Base-by-base conservation (phyloP, 2,888 invertebrate genomes). In the Parascotia fuliginaria region DNA sequence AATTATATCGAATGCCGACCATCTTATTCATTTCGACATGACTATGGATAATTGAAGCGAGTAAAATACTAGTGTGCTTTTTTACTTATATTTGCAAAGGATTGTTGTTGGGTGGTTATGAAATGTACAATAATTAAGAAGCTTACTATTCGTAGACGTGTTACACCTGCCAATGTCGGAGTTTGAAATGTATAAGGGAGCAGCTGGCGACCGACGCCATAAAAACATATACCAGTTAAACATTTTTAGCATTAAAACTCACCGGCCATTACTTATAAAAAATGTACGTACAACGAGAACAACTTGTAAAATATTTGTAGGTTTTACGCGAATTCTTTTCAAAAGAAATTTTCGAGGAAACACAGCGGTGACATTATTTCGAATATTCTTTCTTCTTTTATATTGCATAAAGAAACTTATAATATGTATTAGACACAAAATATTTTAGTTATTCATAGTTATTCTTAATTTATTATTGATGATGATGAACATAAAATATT, bases 21-120 rank as follows among this genome's bases (percentile, higher is more conserved):
- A 53, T 51, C 54, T 59, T 65, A 65, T 61, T 68, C 55, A 68
- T 37, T 55, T 55, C 53, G 37, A 33, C 58, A 62, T 55, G 48
- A 53, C 54, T 47, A 34, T 43, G 41, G 32, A 47, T 59, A 58
- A 58, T 54, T 52, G 50, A 31, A 33, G n/a, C 28, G 15, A 33
- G 40, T 43, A 42, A 50, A 54, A 58, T 65, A 52, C 22, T 42
- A 52, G 33, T 36, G 28, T 19, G 15, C 16, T 29, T 31, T 51
- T 67, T 57, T 59, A 54, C 38, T 43, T 27, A 60, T 22, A 13
- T 42, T 22, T 31, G 41, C 38, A 54, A 49, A 50, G 42, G 51
- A 42, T 40, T 24, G 22, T 22, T 24, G 19, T 46, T 27, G 13
- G n/a, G 40, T 45, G 42, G 7, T 24, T 9, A 28, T 14, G 11